phyloP scores from a whole-genome alignment of 2,113 vertebrate species.

The Nothobranchius kuhntae region DNA sequence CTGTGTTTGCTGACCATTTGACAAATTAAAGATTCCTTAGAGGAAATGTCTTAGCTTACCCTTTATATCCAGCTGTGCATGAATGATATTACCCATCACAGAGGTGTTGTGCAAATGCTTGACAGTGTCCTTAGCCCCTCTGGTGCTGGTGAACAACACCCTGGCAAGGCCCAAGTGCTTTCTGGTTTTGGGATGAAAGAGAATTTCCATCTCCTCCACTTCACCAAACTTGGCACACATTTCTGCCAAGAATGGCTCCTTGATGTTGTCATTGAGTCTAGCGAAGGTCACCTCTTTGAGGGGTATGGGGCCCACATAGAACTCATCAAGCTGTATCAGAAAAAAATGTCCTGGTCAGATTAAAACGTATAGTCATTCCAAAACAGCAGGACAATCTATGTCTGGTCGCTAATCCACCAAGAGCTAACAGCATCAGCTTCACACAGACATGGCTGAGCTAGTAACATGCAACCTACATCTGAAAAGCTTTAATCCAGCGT shows the following conservation, averaged over 20 bases:
- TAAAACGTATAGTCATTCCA: background rate
- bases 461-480: background rate
- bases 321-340: conserved; percentile 85
- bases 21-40: background rate
- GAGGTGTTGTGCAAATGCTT: conserved; percentile 92
- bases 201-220: conserved; percentile 93
- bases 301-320: conserved; percentile 90
- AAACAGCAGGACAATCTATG: background rate
- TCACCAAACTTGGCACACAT: conserved; percentile 95
- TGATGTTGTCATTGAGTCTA: conserved; percentile 92
- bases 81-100: conserved; percentile 93
- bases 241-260: conserved; percentile 90
- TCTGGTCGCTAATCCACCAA: background rate
- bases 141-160: conserved; percentile 89
- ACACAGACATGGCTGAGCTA: background rate
- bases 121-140: conserved; percentile 91
- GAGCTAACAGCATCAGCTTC: background rate
- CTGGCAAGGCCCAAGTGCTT: conserved; percentile 92
- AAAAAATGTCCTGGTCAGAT: background rate
- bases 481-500: background rate
- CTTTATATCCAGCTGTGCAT: conserved; percentile 91
- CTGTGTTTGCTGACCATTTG: background rate
- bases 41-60: conserved; percentile 66
- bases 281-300: conserved; percentile 95
- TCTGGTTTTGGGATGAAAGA: conserved; percentile 89